These are phyloP conservation scores for Megamerina dolium DNA, from an alignment of 2,888 invertebrate species.

Conservation along the genomic window DNA sequence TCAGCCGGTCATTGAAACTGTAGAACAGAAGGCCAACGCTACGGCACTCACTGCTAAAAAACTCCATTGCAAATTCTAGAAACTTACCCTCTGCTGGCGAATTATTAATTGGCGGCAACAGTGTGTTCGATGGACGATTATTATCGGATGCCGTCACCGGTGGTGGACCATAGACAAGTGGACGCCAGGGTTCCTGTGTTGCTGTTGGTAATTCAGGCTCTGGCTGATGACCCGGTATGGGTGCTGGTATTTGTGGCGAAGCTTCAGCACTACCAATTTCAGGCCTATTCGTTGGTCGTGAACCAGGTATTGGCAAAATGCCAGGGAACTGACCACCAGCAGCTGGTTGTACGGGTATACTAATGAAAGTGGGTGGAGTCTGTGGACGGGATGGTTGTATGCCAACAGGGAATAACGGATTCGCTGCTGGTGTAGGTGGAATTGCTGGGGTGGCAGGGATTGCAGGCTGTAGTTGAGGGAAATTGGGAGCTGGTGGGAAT, in stretches of 20 bases:
- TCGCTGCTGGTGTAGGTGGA: conserved; percentile 19
- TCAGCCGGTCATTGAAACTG: too few relatives aligned
- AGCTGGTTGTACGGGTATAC: conserved; percentile 24
- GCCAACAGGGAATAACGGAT: conserved; percentile 23
- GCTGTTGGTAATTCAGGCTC: conserved; percentile 23
- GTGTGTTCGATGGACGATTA: conserved; percentile 37
- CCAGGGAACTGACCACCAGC: conserved; percentile 32
- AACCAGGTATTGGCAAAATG: conserved; percentile 31
- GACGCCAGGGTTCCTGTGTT: conserved; percentile 34
- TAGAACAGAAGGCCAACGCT: too few relatives aligned
- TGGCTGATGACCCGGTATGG: conserved; percentile 17
- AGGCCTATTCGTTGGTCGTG: conserved; percentile 24
- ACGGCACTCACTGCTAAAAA: too few relatives aligned
- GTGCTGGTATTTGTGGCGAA: conserved; percentile 35
- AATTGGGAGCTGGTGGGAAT: conserved; percentile 19
- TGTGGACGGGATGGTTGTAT: conserved; percentile 37
- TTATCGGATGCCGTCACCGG: conserved; percentile 20
- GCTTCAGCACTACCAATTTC: conserved; percentile 40
- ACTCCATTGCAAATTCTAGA: not conserved
- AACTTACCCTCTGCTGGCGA: conserved; percentile 34
- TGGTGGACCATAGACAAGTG: conserved; percentile 30
- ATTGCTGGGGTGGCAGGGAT: conserved; percentile 15
- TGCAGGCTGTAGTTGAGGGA: conserved; percentile 20
- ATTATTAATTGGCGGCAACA: conserved; percentile 36
- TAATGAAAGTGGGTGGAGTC: conserved; percentile 32